Evolutionary conservation across 2,113 vertebrate species (phyloP).

Genomic region (Gasterosteus nipponicus): DNA sequence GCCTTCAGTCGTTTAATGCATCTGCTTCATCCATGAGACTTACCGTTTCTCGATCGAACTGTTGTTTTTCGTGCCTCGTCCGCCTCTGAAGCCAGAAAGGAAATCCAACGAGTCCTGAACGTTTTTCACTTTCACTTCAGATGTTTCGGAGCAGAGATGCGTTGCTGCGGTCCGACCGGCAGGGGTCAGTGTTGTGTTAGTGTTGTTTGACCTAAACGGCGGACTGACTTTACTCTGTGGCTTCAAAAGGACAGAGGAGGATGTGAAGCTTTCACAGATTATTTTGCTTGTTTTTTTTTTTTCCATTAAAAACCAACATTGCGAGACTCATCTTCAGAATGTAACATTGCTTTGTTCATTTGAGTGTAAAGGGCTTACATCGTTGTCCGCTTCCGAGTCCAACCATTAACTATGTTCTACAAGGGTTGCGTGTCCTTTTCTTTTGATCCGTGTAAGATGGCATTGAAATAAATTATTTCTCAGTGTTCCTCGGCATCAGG

Average conservation of each 20-base stretch:
- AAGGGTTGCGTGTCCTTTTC: neutral
- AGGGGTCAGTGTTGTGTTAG: slow-evolving; percentile 32
- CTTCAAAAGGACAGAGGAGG: slow-evolving; percentile 21
- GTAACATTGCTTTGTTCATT: neutral
- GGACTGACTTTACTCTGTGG: slow-evolving; percentile 10
- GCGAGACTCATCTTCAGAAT: neutral
- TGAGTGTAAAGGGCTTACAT: neutral
- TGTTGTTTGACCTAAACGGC: neutral
- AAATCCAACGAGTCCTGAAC: neutral
- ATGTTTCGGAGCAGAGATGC: neutral
- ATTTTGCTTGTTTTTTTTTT: neutral
- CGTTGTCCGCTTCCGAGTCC: neutral
- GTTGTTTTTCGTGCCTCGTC: neutral
- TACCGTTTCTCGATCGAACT: neutral
- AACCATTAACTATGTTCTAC: neutral
- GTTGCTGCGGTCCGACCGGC: neutral
- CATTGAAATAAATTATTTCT: neutral
- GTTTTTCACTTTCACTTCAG: slow-evolving; percentile 45
- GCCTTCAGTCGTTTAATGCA: too few species aligned
- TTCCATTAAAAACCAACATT: neutral
- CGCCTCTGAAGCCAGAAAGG: neutral
- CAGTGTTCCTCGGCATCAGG: slow-evolving; percentile 10
- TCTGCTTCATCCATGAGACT: neutral
- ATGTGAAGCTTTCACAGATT: slow-evolving; percentile 5
- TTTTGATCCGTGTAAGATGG: neutral